Evolutionary conservation across 2,113 vertebrate species (phyloP), one percentile per base, ranked within the genome.

Genomic region (Cynocephalus volans): DNA sequence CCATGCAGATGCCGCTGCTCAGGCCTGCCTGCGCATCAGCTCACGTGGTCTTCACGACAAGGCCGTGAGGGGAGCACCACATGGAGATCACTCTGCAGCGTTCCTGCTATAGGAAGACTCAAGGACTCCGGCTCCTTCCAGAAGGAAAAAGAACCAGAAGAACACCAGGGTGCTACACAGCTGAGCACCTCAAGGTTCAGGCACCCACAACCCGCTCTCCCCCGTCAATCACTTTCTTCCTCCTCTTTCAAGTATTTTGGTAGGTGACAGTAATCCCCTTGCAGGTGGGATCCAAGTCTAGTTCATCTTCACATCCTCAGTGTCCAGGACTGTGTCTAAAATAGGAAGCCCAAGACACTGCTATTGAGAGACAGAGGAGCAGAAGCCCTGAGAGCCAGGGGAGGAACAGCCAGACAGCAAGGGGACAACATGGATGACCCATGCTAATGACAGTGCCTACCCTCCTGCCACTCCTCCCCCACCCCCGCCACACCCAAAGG

Each of bases 191-290:
- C 75, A 33, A 19, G 31, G 6, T 52, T 21, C 19, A 24, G 5
- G 31, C 50, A 54, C 3, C 50, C 28, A 48, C 41, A 31, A 28
- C 56, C 52, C 41, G 12, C n/a, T 41, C n/a, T n/a, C 56, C 79
- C 56, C 41, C 17, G 21, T 18, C 18, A 3, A 21, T 56, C 60
- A 58, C 31, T 45, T 19, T 56, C 23, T 31, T 76, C 79, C 87
- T 56, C 48, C 15, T 21, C 5, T 9, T 36, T 50, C 7, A 24
- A 36, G 9, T 13, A 7, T 50, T 33, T 1, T 8, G 21, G 45
- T 26, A 64, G 7, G 8, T 17, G 48, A 56, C 1, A 2, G 8
- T 3, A 12, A 7, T 1, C 12, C 48, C 17, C 9, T 28, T 9
- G 14, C 62, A 56, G 72, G 76, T 45, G 1, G 1, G 64, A 23